A percentile compares a stretch with the other conserved stretches of the same genome.
These are phyloP conservation scores for Xanthostigma xanthostigma DNA, from an alignment of 2,888 invertebrate genomes.

Conservation along the genomic window DNA sequence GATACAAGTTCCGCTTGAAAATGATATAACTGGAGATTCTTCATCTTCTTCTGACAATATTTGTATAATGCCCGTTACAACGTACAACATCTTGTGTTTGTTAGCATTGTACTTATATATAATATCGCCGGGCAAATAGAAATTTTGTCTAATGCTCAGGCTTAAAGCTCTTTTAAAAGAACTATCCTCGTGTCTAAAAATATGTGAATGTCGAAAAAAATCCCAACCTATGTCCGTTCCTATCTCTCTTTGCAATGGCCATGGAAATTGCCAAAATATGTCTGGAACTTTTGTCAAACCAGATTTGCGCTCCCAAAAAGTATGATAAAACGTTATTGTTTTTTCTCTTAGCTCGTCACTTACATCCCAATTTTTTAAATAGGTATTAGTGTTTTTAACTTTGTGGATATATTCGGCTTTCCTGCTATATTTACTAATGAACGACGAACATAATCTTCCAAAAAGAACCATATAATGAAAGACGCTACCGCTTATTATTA, in stretches of 20 bases:
- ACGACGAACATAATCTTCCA: slow-evolving; percentile 11
- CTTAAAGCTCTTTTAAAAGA: slow-evolving; percentile 34
- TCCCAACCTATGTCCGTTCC: slow-evolving; percentile 35
- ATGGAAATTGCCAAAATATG: slow-evolving; percentile 28
- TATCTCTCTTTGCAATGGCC: slow-evolving; percentile 35
- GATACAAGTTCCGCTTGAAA: slow-evolving; percentile 36
- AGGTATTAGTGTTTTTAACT: slow-evolving; percentile 8
- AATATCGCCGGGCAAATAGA: slow-evolving; percentile 35
- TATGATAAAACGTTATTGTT: slow-evolving; percentile 29
- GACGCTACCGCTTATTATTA: slow-evolving; percentile 11
- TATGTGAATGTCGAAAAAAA: slow-evolving; percentile 34
- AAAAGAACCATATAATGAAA: slow-evolving; percentile 13
- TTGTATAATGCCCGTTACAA: slow-evolving; percentile 35
- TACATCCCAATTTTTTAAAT: slow-evolving; percentile 10
- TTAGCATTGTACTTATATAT: slow-evolving; percentile 33
- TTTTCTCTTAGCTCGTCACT: slow-evolving; percentile 7
- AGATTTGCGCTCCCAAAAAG: slow-evolving; percentile 35
- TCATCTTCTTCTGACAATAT: slow-evolving; percentile 37
- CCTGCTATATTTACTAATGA: slow-evolving; percentile 10
- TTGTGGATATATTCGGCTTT: slow-evolving; percentile 10
- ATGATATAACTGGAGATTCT: slow-evolving; percentile 38
- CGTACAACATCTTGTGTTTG: slow-evolving; percentile 35
- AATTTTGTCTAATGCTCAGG: slow-evolving; percentile 33
- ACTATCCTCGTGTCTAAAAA: slow-evolving; percentile 34
- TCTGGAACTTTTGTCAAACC: slow-evolving; percentile 32